Percentiles rank a stretch among this genome's conserved stretches.
Evolutionary conservation across 2,888 invertebrate genomes (phyloP).

Genomic region (Trilocha varians): DNA sequence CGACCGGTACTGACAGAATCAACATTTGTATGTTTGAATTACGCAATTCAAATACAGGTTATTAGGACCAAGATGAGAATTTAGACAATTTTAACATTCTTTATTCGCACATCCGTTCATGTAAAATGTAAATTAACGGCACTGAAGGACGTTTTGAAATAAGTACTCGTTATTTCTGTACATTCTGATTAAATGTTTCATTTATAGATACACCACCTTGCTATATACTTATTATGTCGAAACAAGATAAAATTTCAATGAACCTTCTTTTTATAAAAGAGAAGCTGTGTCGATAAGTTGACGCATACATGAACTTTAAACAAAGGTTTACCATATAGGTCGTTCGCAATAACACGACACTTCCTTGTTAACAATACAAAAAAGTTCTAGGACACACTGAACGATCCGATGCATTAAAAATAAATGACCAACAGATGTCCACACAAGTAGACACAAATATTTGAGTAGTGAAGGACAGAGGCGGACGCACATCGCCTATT

Average conservation of each 20-base stretch:
- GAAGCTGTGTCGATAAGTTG: too few relatives aligned
- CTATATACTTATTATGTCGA: too few relatives aligned
- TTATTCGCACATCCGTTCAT: not conserved
- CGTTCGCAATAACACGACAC: not conserved
- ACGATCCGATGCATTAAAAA: not conserved
- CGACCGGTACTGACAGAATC: constrained; percentile 32
- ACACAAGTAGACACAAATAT: constrained; percentile 24
- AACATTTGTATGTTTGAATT: constrained; percentile 43
- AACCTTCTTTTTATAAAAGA: too few relatives aligned
- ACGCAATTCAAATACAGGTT: constrained; percentile 55
- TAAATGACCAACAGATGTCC: constrained; percentile 12
- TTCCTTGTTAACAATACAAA: not conserved
- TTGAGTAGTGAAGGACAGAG: constrained; percentile 49
- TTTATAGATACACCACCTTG: too few relatives aligned
- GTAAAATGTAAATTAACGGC: not conserved
- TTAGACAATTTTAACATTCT: not conserved
- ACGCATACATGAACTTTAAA: not conserved
- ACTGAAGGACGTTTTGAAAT: not conserved
- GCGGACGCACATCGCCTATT: constrained; percentile 50
- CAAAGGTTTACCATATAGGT: too few relatives aligned
- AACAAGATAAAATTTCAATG: too few relatives aligned
- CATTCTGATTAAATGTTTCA: too few relatives aligned
- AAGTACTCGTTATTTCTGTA: too few relatives aligned
- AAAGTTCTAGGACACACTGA: not conserved
- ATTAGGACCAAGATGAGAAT: constrained; percentile 26